Base-by-base conservation (phyloP, 2,888 invertebrate genomes). In the Plebejus anna region DNA sequence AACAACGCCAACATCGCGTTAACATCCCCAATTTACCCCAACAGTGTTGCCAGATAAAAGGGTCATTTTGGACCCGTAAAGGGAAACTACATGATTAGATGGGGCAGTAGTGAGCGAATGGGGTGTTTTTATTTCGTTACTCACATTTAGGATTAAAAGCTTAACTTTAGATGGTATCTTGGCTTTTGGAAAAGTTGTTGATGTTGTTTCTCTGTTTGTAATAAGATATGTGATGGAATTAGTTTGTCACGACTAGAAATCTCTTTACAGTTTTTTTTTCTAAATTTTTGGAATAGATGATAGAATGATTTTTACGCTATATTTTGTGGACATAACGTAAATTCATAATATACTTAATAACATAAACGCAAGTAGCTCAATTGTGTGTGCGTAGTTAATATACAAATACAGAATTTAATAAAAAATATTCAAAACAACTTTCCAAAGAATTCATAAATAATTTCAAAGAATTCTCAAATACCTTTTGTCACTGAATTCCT, bases 41-140 rank as follows among this genome's bases (percentile, higher is more conserved):
- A 87, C 87, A 82, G 84, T 85, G 85, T 84, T 83, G 81, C 82
- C 82, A 89, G 91, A 91, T 91, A 91, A 90, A 90, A 89, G 88
- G 86, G 83, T 84, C 87, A 85, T 85, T 82, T 81, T 80, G 80
- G 80, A 81, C 83, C 82, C 79, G 82, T 84, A 83, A 85, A 85
- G 81, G 84, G 83, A 82, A 83, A 85, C 83, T 86, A 83, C 84
- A 85, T 90, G 91, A 91, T 91, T 91, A 90, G 88, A 87, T 85
- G 89, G 84, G 84, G 84, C 88, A 88, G 88, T 89, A 88, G 71
- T 84, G 87, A 84, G 81, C 80, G 77, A 79, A 81, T 78, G 85
- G 84, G 86, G 78, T 79, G 81, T 81, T 80, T 80, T 81, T 81
- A 81, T 79, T 79, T 66, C 75, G 77, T 75, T 78, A 76, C 77